Evolutionary conservation across 2,113 vertebrate genomes (phyloP).

Genomic region (Hymenochirus boettgeri): DNA sequence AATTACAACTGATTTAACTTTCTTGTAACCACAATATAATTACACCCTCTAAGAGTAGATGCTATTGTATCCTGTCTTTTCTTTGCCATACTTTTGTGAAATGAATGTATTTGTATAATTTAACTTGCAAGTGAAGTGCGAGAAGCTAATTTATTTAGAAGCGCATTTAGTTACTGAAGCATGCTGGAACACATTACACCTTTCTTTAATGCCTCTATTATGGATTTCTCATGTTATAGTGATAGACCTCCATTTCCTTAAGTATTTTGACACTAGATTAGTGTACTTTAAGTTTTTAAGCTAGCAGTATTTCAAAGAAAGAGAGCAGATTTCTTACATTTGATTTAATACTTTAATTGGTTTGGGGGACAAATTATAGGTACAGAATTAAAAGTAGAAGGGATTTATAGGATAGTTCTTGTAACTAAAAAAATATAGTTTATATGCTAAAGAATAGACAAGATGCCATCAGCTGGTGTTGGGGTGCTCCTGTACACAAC

Average conservation of each 20-base stretch:
- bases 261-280: constrained; percentile 34
- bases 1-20: neutral
- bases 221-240: constrained; percentile 18
- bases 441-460: too few relatives aligned
- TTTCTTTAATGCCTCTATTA: constrained; percentile 36
- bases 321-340: constrained; percentile 9
- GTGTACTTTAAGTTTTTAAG: constrained; percentile 15
- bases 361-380: neutral
- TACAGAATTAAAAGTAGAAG: neutral
- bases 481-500: too few relatives aligned
- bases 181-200: constrained; percentile 39
- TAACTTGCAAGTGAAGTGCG: constrained; percentile 30
- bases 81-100: constrained; percentile 19
- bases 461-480: too few relatives aligned
- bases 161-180: constrained; percentile 38
- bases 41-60: neutral
- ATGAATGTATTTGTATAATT: constrained; percentile 35
- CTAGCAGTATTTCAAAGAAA: constrained; percentile 10
- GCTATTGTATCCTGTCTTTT: constrained; percentile 15
- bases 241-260: constrained; percentile 33
- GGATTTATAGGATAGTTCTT: neutral
- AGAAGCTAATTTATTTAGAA: constrained; percentile 34
- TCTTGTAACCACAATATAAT: constrained; percentile 5
- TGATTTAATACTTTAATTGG: constrained; percentile 27
- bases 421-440: too few relatives aligned